phyloP scores from a whole-genome alignment of 2,113 vertebrate species.

The Nyctibius bracteatus region DNA sequence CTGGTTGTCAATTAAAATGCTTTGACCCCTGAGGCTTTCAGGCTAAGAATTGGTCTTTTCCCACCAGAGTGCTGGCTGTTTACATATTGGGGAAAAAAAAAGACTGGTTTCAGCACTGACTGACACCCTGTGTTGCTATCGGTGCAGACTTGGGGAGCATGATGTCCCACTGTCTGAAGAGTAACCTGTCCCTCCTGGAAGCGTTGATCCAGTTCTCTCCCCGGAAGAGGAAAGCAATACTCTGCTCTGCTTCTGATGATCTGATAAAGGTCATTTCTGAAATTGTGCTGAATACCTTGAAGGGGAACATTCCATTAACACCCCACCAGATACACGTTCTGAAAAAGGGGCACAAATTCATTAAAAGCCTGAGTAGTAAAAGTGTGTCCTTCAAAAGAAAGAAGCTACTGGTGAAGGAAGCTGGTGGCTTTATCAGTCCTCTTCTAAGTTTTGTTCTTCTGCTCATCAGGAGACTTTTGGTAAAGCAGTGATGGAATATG shows the following conservation, averaged over 20 bases:
- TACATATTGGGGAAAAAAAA: too few species aligned
- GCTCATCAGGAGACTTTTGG: not conserved
- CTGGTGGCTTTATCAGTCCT: not conserved
- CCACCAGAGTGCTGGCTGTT: too few species aligned
- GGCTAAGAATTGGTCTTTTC: too few species aligned
- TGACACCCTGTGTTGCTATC: too few species aligned
- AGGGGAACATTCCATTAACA: not conserved
- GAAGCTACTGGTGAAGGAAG: not conserved
- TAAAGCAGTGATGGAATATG: not conserved
- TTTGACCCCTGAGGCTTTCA: too few species aligned
- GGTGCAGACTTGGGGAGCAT: too few species aligned
- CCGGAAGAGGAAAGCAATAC: not conserved
- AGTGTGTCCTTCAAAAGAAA: not conserved
- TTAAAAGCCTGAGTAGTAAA: not conserved
- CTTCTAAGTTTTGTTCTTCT: not conserved
- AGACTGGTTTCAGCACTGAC: too few species aligned
- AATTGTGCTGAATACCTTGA: not conserved
- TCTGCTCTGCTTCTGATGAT: not conserved
- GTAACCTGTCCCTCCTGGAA: too few species aligned
- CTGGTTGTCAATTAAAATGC: too few species aligned
- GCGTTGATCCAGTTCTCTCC: too few species aligned
- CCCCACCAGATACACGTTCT: not conserved
- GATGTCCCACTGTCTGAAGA: too few species aligned
- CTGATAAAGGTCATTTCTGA: not conserved
- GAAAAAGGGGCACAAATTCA: not conserved